A percentile compares a stretch with the other conserved stretches of the same genome.
Evolutionary conservation across 2,113 vertebrate genomes (phyloP).

Genomic region (Haplochromis vanheusdeni): DNA sequence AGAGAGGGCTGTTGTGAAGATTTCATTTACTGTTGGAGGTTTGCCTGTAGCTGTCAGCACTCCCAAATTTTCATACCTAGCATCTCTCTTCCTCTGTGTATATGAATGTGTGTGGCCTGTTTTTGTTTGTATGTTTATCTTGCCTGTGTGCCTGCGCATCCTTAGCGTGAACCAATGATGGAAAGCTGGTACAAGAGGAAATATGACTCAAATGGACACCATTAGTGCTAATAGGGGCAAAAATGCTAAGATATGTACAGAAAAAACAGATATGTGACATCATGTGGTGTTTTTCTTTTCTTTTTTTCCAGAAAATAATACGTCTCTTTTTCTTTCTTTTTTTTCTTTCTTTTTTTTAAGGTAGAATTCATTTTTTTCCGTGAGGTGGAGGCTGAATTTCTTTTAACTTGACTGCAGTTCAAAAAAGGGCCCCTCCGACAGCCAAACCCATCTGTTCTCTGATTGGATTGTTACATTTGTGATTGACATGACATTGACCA

Average conservation of each 20-base stretch:
- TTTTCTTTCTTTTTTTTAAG: not conserved
- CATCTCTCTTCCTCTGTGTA: not conserved
- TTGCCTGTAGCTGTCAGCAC: conserved; percentile 28
- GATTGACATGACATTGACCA: too few relatives aligned
- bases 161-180: conserved; percentile 23
- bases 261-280: not conserved
- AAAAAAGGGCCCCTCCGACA: too few relatives aligned
- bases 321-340: accelerated
- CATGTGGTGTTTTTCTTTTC: not conserved
- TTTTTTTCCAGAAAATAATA: not conserved
- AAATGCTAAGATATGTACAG: not conserved
- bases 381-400: accelerated
- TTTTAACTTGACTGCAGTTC: not conserved
- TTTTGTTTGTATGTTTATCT: conserved; percentile 34
- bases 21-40: conserved; percentile 37
- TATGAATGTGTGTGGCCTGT: conserved; percentile 17
- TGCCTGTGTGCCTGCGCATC: not conserved
- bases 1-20: conserved; percentile 3
- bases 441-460: too few relatives aligned
- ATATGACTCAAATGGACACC: conserved; percentile 43
- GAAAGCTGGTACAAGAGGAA: conserved; percentile 42
- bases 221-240: conserved; percentile 37
- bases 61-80: conserved; percentile 5
- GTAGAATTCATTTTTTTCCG: not conserved
- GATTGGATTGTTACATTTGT: too few relatives aligned